phyloP scores from a whole-genome alignment of 1,140 invertebrate species.

The Musca vetustissima region DNA sequence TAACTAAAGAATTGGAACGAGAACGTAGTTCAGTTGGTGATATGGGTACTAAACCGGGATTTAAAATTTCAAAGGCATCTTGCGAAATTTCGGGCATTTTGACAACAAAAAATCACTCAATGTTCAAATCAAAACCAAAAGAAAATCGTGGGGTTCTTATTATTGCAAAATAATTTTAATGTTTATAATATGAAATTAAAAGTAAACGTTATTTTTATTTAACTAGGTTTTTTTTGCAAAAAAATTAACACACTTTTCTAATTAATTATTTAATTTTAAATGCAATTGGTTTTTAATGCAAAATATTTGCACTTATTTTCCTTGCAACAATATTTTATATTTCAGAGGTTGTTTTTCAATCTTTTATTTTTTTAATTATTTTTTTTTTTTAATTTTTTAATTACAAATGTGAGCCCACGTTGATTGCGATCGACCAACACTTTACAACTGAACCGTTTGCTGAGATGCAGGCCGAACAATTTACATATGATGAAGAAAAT shows the following conservation, averaged over 20 bases:
- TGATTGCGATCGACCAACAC: neutral
- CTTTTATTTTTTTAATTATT: constrained; percentile 3
- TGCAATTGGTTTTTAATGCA: no score
- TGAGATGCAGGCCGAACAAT: no score
- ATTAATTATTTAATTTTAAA: no score
- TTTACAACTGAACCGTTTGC: constrained; percentile 12
- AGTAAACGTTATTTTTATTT: neutral
- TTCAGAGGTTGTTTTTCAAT: neutral
- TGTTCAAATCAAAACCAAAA: neutral
- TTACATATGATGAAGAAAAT: no score
- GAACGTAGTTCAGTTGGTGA: constrained; percentile 59
- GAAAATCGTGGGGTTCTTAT: neutral
- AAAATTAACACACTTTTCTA: no score
- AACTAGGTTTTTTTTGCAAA: neutral
- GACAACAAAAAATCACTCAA: no score
- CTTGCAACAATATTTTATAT: no score
- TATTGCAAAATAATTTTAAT: neutral
- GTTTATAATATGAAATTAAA: no score
- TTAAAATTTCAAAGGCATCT: constrained; percentile 56
- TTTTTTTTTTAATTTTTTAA: neutral
- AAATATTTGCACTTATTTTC: no score
- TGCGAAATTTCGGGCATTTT: constrained; percentile 49
- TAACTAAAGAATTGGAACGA: constrained; percentile 56
- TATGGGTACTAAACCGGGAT: constrained; percentile 57
- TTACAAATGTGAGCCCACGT: constrained; percentile 2